Conservation (phyloP, 2,797 vertebrate genomes). For the Kryptolebias ocellatus region DNA sequence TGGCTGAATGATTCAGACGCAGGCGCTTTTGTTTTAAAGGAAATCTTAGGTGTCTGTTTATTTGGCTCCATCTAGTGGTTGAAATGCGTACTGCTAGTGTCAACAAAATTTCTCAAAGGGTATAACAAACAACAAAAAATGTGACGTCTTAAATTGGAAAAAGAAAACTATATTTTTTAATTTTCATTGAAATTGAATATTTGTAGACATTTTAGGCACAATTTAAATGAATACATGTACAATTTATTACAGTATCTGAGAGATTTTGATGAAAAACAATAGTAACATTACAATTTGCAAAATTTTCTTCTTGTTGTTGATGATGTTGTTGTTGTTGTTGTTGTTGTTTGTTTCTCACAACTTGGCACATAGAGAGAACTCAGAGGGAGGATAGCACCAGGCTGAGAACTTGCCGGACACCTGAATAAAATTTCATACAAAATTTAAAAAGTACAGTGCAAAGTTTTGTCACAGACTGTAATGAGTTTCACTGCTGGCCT, state of each 20-base stretch:
- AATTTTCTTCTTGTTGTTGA: not conserved
- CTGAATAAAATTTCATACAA: constrained; percentile 37
- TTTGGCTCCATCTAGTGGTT: constrained; percentile 63
- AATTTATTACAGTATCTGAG: constrained; percentile 54
- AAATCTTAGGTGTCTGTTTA: constrained; percentile 3
- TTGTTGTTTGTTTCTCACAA: constrained; percentile 41
- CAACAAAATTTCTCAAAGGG: not conserved
- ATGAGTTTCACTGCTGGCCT: constrained; percentile 20
- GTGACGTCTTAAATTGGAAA: constrained; percentile 20
- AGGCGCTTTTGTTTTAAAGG: not conserved
- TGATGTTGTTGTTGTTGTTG: not conserved
- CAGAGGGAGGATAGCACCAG: constrained; percentile 65
- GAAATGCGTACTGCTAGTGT: not conserved
- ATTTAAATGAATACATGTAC: constrained; percentile 58
- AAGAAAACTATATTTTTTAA: constrained; percentile 52
- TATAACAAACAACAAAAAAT: not conserved
- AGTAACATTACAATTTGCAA: constrained; percentile 34
- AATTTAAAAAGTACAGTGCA: constrained; percentile 53
- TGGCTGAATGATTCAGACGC: not conserved
- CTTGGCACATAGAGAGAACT: constrained; percentile 70
- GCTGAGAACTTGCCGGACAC: constrained; percentile 63
- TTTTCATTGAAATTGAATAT: constrained; percentile 46
- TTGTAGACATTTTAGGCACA: constrained; percentile 63
- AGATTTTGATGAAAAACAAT: constrained; percentile 59
- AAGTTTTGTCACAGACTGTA: constrained; percentile 33